A percentile compares a stretch with the other conserved stretches of the same genome.
Conservation (phyloP, 2,113 vertebrate genomes). For the Prietella phreatophila region DNA sequence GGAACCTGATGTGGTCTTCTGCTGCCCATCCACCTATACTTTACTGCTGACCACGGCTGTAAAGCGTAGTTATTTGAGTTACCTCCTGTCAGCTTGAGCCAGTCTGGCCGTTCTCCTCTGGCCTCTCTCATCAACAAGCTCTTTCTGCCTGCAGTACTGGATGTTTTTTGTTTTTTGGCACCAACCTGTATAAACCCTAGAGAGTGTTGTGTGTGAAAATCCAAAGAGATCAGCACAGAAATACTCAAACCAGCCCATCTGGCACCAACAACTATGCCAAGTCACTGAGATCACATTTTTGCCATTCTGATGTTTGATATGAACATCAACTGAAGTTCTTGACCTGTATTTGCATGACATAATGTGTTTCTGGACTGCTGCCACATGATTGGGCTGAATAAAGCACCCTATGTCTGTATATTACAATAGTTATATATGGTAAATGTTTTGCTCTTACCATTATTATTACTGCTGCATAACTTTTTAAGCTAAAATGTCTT, state of each 20-base stretch:
- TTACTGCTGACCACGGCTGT: neutral
- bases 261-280: neutral
- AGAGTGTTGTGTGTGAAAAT: neutral
- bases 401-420: neutral
- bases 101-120: neutral
- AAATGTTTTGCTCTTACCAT: neutral
- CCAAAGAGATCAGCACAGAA: neutral
- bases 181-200: neutral
- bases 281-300: neutral
- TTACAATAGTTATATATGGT: neutral
- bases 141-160: neutral
- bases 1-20: neutral
- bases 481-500: no score
- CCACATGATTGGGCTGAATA: neutral
- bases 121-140: neutral
- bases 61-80: neutral
- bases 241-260: neutral
- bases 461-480: neutral
- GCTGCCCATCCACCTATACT: neutral
- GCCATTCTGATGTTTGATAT: neutral
- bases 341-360: neutral
- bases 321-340: neutral
- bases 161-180: neutral
- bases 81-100: neutral
- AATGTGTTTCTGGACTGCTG: neutral